Conservation (phyloP, 2,797 vertebrate species). For the Acipenser oxyrinchus region DNA sequence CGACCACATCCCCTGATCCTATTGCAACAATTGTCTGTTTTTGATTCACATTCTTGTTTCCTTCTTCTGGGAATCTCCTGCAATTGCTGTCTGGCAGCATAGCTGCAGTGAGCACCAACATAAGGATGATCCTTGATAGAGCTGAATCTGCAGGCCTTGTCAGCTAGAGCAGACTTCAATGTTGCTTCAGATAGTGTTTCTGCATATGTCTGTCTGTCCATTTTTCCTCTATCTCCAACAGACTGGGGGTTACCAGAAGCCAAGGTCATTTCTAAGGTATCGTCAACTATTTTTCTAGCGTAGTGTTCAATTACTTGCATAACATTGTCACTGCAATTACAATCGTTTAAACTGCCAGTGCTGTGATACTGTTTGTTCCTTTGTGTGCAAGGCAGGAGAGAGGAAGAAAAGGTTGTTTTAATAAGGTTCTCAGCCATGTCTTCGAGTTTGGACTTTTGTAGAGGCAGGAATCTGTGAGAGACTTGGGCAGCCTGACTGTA, state of each 20-base stretch:
- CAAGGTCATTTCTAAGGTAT: constrained; percentile 77
- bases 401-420: constrained; percentile 64
- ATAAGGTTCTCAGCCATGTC: constrained; percentile 54
- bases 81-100: constrained; percentile 33
- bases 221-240: constrained; percentile 50
- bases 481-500: constrained; percentile 71
- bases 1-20: constrained; percentile 54
- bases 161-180: constrained; percentile 40
- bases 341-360: constrained; percentile 70
- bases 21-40: constrained; percentile 36
- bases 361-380: constrained; percentile 73
- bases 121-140: constrained; percentile 63
- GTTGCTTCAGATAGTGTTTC: constrained; percentile 60
- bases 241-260: constrained; percentile 53
- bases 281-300: constrained; percentile 77
- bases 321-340: constrained; percentile 52
- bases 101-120: constrained; percentile 40
- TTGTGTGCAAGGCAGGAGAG: constrained; percentile 56
- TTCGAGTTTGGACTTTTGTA: constrained; percentile 72
- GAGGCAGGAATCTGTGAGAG: constrained; percentile 83
- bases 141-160: constrained; percentile 68
- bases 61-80: constrained; percentile 46
- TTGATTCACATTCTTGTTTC: constrained; percentile 44
- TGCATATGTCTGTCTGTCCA: constrained; percentile 54
- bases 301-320: constrained; percentile 83